phyloP scores from a whole-genome alignment of 1,140 invertebrate genomes.

The Pseudomyrmex sp. region DNA sequence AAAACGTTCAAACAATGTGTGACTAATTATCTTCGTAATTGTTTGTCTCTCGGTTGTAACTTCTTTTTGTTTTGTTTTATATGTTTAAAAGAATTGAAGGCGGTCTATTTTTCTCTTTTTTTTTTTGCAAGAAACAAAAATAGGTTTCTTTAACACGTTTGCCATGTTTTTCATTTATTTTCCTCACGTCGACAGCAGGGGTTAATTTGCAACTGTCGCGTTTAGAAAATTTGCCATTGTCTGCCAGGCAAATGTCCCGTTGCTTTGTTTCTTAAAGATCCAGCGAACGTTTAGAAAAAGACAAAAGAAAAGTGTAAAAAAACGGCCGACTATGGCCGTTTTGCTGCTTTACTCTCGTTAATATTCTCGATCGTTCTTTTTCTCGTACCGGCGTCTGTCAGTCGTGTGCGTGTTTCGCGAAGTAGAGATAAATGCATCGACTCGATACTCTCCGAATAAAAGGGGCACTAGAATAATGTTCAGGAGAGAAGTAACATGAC shows the following conservation, averaged over 20 bases:
- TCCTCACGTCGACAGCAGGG: not conserved
- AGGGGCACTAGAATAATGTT: conserved; percentile 6
- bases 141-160: not conserved
- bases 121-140: not conserved
- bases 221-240: conserved; percentile 3
- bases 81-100: not conserved
- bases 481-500: conserved; percentile 14
- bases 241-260: conserved; percentile 16
- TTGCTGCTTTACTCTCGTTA: conserved; percentile 62
- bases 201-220: conserved; percentile 12
- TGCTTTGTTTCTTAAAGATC: not conserved
- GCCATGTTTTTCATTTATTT: not conserved
- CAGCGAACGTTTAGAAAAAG: not conserved
- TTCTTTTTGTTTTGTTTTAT: not conserved
- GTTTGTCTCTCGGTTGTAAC: not conserved
- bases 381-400: conserved; percentile 24
- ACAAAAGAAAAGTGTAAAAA: conserved; percentile 30
- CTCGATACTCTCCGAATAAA: conserved; percentile 24
- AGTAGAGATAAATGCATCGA: conserved; percentile 52
- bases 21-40: conserved; percentile 15
- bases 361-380: conserved; percentile 60
- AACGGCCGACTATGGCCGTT: conserved; percentile 54
- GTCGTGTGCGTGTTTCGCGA: conserved; percentile 29
- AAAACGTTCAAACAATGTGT: not conserved
- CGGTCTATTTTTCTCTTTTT: not conserved